Percentiles rank a stretch among this genome's conserved stretches.
phyloP scores from a whole-genome alignment of 2,797 vertebrate species.

The Eurystomus glaucurus region DNA sequence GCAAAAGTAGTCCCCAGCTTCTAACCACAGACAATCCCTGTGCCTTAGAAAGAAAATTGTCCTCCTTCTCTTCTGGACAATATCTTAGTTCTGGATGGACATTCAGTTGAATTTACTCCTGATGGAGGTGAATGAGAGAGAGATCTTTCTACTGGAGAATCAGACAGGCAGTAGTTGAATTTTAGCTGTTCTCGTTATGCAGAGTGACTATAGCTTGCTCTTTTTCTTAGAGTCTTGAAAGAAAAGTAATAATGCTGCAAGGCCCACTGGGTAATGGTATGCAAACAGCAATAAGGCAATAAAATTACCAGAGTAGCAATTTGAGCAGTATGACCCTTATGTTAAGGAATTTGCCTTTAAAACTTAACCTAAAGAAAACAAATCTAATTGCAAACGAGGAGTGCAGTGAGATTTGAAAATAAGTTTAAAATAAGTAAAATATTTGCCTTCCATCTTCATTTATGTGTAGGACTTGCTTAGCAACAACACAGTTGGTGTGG shows the following conservation, averaged over 20 bases:
- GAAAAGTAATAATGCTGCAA: background rate
- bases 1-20: background rate
- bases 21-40: background rate
- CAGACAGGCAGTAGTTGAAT: background rate
- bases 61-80: background rate
- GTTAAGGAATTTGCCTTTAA: constrained; percentile 1
- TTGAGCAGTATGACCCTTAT: background rate
- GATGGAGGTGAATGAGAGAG: background rate
- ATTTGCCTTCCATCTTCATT: background rate
- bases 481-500: background rate
- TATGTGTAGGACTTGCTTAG: background rate
- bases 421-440: background rate
- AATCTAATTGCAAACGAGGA: background rate
- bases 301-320: background rate
- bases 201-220: background rate
- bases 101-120: background rate
- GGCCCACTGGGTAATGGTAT: background rate
- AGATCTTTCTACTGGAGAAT: background rate
- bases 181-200: background rate
- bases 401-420: background rate
- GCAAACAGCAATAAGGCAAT: background rate
- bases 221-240: background rate
- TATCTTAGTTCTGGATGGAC: background rate
- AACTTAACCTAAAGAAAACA: constrained; percentile 15
- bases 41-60: background rate